Evolutionary conservation across 2,888 invertebrate species (phyloP), one percentile per base, ranked within the genome.

Genomic region (Eudemis profundana): DNA sequence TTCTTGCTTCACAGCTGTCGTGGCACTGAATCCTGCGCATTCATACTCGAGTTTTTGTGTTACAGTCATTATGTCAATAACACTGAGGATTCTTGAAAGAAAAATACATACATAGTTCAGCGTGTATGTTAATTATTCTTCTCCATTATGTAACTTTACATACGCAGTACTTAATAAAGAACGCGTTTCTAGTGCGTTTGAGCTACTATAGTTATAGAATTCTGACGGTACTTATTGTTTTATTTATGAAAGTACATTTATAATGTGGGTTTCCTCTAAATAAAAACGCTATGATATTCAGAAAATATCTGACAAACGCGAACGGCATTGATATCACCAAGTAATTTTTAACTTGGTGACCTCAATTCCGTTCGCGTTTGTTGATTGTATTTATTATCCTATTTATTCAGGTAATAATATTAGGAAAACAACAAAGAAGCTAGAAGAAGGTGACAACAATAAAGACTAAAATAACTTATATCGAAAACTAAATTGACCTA

Each of bases 41-140:
- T 46, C 44, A 27, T 36, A 36, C 44, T 64, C 17, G 19, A 64
- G 64, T 64, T 64, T 57, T 59, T 59, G 64, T 64, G 51, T 59
- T 46, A 56, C 47, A 54, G 29, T 49, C 29, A 56, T 50, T 64
- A 64, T 62, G 46, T 59, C 51, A 51, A 59, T 64, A 64, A 51
- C 57, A 23, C 23, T 27, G 21, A 15, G 29, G 23, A 33, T 21
- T 51, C 44, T 57, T 19, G 21, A 14, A 23, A 57, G 33, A 33
- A 57, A 36, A 57, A 50, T 49, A 50, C 15, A 50, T 49, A 50
- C 15, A 23, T 29, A 15, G 56, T 50, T 57, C 40, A 12, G 15
- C 14, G 27, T 33, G 33, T 40, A 62, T 29, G n/a, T 4, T 49
- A 40, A 56, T 19, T 29, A 17, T 29, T 15, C 5, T 44, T 7